Base-by-base conservation (phyloP, 2,113 vertebrate genomes). In the Dasypus novemcinctus region DNA sequence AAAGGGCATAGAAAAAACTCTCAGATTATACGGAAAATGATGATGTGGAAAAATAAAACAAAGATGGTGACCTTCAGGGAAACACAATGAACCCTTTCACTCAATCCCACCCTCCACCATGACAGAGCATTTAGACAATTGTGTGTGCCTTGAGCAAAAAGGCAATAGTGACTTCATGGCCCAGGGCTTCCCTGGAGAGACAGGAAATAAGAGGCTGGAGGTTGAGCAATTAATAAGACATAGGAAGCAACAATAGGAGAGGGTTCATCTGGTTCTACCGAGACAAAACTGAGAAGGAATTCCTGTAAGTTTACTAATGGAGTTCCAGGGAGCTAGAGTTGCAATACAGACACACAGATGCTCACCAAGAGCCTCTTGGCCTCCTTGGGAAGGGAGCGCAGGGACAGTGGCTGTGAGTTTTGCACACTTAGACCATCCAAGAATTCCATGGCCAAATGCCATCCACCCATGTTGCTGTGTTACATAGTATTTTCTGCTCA, bases 11-110 rank as follows among this genome's bases (percentile, higher is more conserved):
- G 12, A 93, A 87, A 66, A 69, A 75, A 64, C 52, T 93, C 36
- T 68, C 10, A 41, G 46, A n/a, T 71, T 64, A 75, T 29, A 52
- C 61, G 68, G 49, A 84, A 82, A 95, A 94, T 59, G 38, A 93
- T 38, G 27, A 36, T 21, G 31, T 82, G 15, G 61, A 93, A 61
- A 7, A 92, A 92, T n/a, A 87, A 95, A 97, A 83, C 10, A 43
- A 81, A 90, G 69, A 81, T 15, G n/a, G 36, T 13, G 4, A 61
- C 80, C n/a, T 66, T 49, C 3, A 31, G 18, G 25, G 64, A 94
- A 92, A 75, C 59, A 20, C 64, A 64, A 52, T 68, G 46, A 87
- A 68, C 52, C 80, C 33, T 83, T 69, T 20, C 46, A 72, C 66
- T 29, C 41, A 27, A 52, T 76, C 21, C 13, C 17, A 17, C 64